Percentiles rank a stretch among this genome's conserved stretches.
phyloP scores from a whole-genome alignment of 2,113 vertebrate species.

The Poeciliopsis retropinna region DNA sequence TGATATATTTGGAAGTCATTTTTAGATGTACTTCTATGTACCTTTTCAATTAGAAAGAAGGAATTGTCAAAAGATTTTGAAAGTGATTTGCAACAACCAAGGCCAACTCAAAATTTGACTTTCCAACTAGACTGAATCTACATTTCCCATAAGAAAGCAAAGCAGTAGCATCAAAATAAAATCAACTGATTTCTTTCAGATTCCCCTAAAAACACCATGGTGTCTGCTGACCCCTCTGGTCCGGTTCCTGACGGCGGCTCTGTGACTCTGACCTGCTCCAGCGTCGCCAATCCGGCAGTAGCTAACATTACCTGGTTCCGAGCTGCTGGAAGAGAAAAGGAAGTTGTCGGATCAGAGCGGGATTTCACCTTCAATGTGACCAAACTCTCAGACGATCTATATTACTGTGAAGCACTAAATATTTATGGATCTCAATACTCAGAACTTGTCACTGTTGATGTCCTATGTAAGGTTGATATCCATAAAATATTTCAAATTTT shows the following conservation, averaged over 20 bases:
- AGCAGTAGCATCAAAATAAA: neutral
- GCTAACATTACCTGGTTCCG: constrained; percentile 74
- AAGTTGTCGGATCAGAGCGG: constrained; percentile 35
- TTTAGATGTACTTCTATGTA: no score
- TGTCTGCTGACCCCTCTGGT: constrained; percentile 48
- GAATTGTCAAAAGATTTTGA: neutral
- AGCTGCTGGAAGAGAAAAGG: constrained; percentile 36
- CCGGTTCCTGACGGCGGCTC: constrained; percentile 55
- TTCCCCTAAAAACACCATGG: constrained; percentile 67
- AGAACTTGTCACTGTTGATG: constrained; percentile 24
- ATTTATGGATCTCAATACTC: constrained; percentile 53
- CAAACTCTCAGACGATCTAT: constrained; percentile 62
- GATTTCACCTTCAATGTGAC: constrained; percentile 59
- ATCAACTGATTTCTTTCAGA: constrained; percentile 46
- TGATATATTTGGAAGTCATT: no score
- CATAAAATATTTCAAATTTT: neutral
- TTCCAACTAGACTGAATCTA: neutral
- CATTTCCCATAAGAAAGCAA: neutral
- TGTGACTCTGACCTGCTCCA: constrained; percentile 70
- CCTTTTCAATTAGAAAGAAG: neutral
- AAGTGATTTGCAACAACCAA: neutral
- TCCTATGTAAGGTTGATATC: constrained; percentile 56
- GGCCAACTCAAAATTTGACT: neutral
- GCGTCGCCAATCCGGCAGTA: constrained; percentile 61
- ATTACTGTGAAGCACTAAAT: constrained; percentile 63